phyloP scores from a whole-genome alignment of 2,888 invertebrate genomes.

The Ellobium chinense region DNA sequence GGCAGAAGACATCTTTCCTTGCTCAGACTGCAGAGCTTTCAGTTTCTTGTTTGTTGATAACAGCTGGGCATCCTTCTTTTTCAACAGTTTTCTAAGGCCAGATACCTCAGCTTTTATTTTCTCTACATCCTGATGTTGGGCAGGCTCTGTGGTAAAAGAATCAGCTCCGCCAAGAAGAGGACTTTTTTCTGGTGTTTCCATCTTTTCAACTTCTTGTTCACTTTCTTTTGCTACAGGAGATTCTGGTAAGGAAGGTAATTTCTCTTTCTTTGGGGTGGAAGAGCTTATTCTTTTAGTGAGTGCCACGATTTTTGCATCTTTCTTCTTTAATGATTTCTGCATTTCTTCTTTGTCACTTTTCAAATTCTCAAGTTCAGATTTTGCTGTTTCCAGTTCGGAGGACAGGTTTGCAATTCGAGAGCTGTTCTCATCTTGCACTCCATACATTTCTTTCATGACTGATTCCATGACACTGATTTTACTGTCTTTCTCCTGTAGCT shows the following conservation, averaged over 20 bases:
- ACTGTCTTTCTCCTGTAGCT: constrained; percentile 45
- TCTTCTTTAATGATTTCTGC: constrained; percentile 54
- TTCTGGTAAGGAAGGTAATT: constrained; percentile 18
- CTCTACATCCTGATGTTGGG: constrained; percentile 25
- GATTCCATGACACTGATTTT: constrained; percentile 45
- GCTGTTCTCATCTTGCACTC: constrained; percentile 37
- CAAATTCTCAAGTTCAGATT: constrained; percentile 8
- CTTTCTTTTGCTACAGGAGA: constrained; percentile 17
- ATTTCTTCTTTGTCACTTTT: constrained; percentile 49
- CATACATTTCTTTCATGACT: constrained; percentile 49
- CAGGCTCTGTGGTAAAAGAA: background rate
- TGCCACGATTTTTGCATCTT: constrained; percentile 61
- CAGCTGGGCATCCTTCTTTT: constrained; percentile 62
- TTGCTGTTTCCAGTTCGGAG: constrained; percentile 40
- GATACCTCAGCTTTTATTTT: constrained; percentile 39
- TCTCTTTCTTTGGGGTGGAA: constrained; percentile 41
- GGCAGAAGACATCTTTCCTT: constrained; percentile 29
- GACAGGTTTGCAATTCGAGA: constrained; percentile 38
- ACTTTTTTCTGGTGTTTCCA: background rate
- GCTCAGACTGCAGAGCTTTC: constrained; percentile 48
- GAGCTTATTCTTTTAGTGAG: constrained; percentile 50
- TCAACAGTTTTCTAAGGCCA: constrained; percentile 56
- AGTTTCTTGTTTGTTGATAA: constrained; percentile 59
- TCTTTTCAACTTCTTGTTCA: background rate
- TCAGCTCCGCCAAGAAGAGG: background rate